Percentiles rank a stretch among this genome's conserved stretches.
phyloP scores from a whole-genome alignment of 2,797 vertebrate species.

The Picus viridis region DNA sequence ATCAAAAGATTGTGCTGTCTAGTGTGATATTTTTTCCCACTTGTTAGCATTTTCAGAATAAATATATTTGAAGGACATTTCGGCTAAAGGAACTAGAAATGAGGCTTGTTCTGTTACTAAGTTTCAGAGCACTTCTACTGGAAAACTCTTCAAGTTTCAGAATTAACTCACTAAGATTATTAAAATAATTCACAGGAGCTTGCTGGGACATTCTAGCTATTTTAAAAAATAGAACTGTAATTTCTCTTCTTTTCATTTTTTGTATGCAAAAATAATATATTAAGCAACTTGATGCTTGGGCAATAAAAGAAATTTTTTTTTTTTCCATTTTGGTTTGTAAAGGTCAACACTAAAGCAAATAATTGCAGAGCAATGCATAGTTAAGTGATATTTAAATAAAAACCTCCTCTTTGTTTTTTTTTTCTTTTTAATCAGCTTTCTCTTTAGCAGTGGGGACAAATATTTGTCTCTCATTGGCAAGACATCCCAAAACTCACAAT shows the following conservation, averaged over 20 bases:
- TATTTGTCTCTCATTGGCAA: background rate
- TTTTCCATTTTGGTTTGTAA: background rate
- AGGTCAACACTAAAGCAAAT: background rate
- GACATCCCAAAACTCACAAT: background rate
- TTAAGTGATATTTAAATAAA: background rate
- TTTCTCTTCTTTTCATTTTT: background rate
- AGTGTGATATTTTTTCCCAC: background rate
- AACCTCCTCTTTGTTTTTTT: background rate
- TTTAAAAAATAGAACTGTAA: background rate
- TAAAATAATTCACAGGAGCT: background rate
- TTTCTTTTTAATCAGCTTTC: background rate
- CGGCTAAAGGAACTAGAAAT: background rate
- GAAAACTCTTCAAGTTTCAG: background rate
- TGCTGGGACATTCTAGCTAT: background rate
- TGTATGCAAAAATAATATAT: background rate
- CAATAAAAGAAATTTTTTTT: background rate
- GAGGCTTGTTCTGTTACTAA: background rate
- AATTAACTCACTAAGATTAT: background rate
- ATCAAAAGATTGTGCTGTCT: background rate
- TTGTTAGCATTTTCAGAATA: background rate
- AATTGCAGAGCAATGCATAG: background rate
- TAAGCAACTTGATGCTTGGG: background rate
- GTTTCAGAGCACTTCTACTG: background rate
- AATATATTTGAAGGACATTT: background rate
- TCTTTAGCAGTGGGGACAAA: background rate